Evolutionary conservation across 2,888 invertebrate species (phyloP).

Genomic region (Chesias legatella): DNA sequence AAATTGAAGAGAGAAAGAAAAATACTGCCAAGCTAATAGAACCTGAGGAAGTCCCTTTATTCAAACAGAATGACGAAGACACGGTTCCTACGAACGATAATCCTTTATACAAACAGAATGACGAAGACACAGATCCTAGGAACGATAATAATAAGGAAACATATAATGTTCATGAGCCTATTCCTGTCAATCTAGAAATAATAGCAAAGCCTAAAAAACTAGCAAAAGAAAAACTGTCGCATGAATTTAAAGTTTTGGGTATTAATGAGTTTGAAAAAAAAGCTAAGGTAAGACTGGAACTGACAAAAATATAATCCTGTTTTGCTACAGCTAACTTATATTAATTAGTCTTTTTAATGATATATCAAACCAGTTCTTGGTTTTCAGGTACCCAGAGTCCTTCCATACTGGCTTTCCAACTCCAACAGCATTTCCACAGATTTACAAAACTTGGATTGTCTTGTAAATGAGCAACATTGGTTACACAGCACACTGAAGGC

Average conservation of each 20-base stretch:
- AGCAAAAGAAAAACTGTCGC: conserved; percentile 21
- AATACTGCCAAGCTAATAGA: conserved; percentile 39
- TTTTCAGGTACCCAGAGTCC: conserved; percentile 85
- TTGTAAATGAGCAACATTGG: conserved; percentile 78
- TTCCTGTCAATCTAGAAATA: conserved; percentile 15
- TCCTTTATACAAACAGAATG: conserved; percentile 36
- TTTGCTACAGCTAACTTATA: too few relatives aligned
- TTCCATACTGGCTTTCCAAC: conserved; percentile 93
- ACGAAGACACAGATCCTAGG: conserved; percentile 15
- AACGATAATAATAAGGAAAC: conserved; percentile 37
- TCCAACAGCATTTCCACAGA: conserved; percentile 89
- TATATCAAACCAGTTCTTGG: conserved; percentile 5
- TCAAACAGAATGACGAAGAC: conserved; percentile 29
- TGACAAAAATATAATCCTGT: too few relatives aligned
- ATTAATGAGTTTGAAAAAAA: conserved; percentile 81
- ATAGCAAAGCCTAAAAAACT: conserved; percentile 22
- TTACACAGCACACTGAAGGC: conserved; percentile 83
- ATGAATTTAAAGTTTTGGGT: conserved; percentile 85
- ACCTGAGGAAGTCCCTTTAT: conserved; percentile 38
- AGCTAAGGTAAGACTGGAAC: conserved; percentile 59
- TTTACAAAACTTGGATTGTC: conserved; percentile 77
- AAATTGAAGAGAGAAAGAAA: conserved; percentile 80
- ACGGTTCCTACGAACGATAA: conserved; percentile 18
- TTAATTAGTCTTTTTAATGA: neutral
- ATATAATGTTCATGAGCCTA: conserved; percentile 24